Base-by-base conservation (phyloP, 2,888 invertebrate species). In the Acleris laterana region DNA sequence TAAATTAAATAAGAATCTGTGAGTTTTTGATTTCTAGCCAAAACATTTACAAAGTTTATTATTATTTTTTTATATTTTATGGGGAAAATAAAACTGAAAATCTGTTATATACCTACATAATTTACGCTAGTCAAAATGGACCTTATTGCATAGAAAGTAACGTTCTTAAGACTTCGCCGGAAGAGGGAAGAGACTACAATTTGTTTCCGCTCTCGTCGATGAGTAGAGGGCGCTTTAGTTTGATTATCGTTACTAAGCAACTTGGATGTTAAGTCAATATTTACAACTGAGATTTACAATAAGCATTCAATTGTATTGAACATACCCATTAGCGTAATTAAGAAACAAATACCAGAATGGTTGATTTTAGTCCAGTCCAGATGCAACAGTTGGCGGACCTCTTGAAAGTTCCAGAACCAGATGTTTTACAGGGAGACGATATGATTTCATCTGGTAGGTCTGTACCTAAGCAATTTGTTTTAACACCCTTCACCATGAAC, bases 361-460 rank as follows among this genome's bases (percentile, higher is more conserved):
- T 83, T 59, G 84, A 85, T 50, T 86, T 91, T 67, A 76, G 85
- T 1, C 75, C 82, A 2, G 75, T 71, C n/a, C 75, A 80, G 20
- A 85, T 93, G 81, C 74, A 82, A 61, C 85, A 87, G 67, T 77
- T 93, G 62, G 83, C 76, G 1, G 88, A 87, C 57, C 65, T 93
- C 66, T 72, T 93, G 20, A 80, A 80, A 57, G 81, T 84, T 32
- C 90, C 93, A 6, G 93, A 90, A 72, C 88, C 88, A 25, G 93
- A 91, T 59, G 82, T 92, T 32, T 73, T 91, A 28, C 92, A 93
- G 76, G 92, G 92, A 51, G 85, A 89, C 3, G 86, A 90, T 70
- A 77, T 89, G 46, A 76, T 82, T 16, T 70, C 83, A 25, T 74
- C 83, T 61, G 83, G 89, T 89, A n/a, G n/a, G n/a, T n/a, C n/a